Conservation (phyloP, 2,888 invertebrate species). For the Julus scanicus region DNA sequence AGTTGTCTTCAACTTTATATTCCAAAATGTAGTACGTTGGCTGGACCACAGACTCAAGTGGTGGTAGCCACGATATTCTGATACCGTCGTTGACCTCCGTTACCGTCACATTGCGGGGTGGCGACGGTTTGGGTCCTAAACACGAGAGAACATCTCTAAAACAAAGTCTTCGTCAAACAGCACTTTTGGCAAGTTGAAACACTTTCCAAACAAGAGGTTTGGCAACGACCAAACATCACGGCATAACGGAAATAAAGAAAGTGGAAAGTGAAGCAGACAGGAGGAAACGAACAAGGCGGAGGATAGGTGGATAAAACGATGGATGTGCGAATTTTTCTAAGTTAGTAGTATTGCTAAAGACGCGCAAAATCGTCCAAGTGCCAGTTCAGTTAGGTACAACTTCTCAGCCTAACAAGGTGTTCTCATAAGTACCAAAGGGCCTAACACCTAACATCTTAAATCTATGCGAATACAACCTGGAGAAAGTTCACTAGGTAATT, state of each 20-base stretch:
- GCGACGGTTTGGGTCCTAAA: slow-evolving; percentile 89
- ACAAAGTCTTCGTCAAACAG: slow-evolving; percentile 37
- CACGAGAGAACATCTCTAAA: slow-evolving; percentile 51
- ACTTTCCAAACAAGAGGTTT: not conserved
- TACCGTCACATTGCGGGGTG: slow-evolving; percentile 89
- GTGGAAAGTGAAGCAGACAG: not conserved
- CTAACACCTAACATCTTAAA: not conserved
- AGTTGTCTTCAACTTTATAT: slow-evolving; percentile 80
- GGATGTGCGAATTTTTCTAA: slow-evolving; percentile 16
- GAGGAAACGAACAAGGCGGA: not conserved
- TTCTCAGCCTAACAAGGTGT: not conserved
- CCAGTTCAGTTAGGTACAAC: slow-evolving; percentile 44
- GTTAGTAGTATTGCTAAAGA: not conserved
- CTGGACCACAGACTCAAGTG: slow-evolving; percentile 74
- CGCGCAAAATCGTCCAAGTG: slow-evolving; percentile 47
- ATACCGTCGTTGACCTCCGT: slow-evolving; percentile 90
- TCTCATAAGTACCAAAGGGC: not conserved
- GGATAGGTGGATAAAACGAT: not conserved
- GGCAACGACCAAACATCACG: not conserved
- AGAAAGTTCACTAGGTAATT: not conserved
- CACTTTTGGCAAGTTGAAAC: not conserved
- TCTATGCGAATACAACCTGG: not conserved
- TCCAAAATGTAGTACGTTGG: slow-evolving; percentile 90
- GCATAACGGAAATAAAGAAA: slow-evolving; percentile 3
- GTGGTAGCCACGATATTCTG: slow-evolving; percentile 88